Conservation (phyloP, 1,140 invertebrate species). For the Drusus annulatus region DNA sequence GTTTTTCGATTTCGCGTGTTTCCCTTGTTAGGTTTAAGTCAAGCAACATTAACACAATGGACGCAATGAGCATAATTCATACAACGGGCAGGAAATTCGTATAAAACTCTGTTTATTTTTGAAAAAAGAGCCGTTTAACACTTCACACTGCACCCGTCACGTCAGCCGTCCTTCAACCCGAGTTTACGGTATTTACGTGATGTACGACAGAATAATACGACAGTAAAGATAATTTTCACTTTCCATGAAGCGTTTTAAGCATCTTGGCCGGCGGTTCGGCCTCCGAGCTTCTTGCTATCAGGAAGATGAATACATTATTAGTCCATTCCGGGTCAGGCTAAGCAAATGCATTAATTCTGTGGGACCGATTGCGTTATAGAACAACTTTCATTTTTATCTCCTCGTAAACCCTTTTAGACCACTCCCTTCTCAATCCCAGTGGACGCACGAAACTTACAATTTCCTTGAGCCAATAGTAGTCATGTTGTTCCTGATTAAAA, state of each 20-base stretch:
- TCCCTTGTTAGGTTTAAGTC: too few relatives aligned
- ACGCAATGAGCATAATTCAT: too few relatives aligned
- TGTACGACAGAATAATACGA: neutral
- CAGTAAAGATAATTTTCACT: constrained; percentile 13
- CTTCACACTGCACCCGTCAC: neutral
- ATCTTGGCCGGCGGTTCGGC: neutral
- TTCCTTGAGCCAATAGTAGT: too few relatives aligned
- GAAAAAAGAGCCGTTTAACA: neutral
- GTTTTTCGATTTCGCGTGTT: too few relatives aligned
- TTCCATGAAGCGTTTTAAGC: neutral
- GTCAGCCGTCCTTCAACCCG: constrained; percentile 4
- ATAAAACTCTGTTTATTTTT: too few relatives aligned
- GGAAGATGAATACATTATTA: constrained; percentile 1
- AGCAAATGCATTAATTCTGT: constrained; percentile 16
- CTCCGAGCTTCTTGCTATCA: neutral
- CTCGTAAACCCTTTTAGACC: constrained; percentile 48
- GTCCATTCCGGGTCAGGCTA: neutral
- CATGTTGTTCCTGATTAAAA: too few relatives aligned
- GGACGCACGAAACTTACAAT: constrained; percentile 5
- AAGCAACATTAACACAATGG: too few relatives aligned
- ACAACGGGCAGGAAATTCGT: too few relatives aligned
- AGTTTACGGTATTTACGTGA: neutral
- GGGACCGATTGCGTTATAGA: constrained; percentile 7
- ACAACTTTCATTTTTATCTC: constrained; percentile 55
- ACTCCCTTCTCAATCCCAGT: constrained; percentile 5